Conservation (phyloP, 30 jellyfish, hydroid and myxozoan species). For the Chrysaora quinquecirrha region DNA sequence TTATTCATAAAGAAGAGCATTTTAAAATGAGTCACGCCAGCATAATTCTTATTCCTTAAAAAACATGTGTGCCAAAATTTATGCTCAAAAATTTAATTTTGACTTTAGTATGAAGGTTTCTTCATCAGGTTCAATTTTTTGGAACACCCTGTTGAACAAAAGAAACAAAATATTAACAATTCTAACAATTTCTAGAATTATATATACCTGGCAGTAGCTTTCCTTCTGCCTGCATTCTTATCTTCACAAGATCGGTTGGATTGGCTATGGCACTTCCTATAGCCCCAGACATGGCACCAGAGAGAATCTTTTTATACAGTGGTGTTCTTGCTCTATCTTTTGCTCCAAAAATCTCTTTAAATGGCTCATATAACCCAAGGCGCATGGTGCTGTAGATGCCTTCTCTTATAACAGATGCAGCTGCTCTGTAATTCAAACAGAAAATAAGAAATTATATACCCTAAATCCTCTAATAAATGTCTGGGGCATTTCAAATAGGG, state of each 20-base stretch:
- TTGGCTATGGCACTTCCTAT: conserved; percentile 91
- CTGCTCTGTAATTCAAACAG: conserved; percentile 36
- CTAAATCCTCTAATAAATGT: neutral
- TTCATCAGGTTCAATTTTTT: no score
- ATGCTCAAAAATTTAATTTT: no score
- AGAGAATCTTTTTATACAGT: conserved; percentile 70
- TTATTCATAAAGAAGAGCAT: neutral
- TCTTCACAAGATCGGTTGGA: conserved; percentile 91
- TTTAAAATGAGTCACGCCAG: neutral
- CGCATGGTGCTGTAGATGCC: conserved; percentile 88
- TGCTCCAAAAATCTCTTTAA: conserved; percentile 78
- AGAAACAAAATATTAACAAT: no score
- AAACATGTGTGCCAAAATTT: no score
- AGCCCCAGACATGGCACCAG: conserved; percentile 93
- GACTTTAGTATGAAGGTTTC: no score
- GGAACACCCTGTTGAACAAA: no score
- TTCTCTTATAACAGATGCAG: conserved; percentile 83
- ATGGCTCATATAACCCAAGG: conserved; percentile 90
- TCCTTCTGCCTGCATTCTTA: conserved; percentile 86
- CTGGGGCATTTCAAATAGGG: neutral
- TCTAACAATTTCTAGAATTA: neutral
- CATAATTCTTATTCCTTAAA: no score
- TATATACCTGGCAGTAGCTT: conserved; percentile 66
- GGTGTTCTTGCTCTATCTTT: conserved; percentile 57
- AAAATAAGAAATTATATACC: no score